Percentiles rank a stretch among this genome's conserved stretches.
These are phyloP conservation scores for Pseudococcus longispinus DNA, from an alignment of 2,888 invertebrate species.

Conservation along the genomic window DNA sequence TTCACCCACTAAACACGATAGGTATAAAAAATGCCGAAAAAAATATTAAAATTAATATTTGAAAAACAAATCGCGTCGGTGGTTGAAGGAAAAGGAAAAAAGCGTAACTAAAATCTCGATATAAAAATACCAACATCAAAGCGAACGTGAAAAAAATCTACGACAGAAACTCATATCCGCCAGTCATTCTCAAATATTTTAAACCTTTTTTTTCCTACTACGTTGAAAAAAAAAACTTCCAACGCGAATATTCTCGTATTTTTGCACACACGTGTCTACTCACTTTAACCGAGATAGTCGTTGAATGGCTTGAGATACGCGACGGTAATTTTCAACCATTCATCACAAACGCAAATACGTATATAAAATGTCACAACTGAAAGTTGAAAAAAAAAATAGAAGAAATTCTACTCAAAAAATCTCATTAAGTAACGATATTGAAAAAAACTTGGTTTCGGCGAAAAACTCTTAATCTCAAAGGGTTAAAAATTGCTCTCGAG, in stretches of 20 bases:
- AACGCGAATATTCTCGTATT: background rate
- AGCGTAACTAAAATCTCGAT: background rate
- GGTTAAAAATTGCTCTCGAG: background rate
- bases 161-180: slow-evolving; percentile 11
- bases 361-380: background rate
- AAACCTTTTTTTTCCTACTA: background rate
- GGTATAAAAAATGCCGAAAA: background rate
- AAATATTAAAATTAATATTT: background rate
- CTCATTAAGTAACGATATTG: background rate
- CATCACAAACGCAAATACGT: background rate
- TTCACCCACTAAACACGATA: background rate
- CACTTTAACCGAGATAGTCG: background rate
- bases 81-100: background rate
- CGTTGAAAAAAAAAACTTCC: background rate
- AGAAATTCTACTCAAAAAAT: background rate
- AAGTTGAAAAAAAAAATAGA: background rate
- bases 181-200: slow-evolving; percentile 26
- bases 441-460: background rate
- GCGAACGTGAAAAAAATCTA: background rate
- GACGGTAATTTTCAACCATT: background rate
- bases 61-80: background rate
- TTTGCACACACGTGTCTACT: background rate
- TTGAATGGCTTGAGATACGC: background rate
- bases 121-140: slow-evolving; percentile 18
- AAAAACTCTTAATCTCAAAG: background rate